Evolutionary conservation across 2,888 invertebrate genomes (phyloP).

Genomic region (Athalia circularis): DNA sequence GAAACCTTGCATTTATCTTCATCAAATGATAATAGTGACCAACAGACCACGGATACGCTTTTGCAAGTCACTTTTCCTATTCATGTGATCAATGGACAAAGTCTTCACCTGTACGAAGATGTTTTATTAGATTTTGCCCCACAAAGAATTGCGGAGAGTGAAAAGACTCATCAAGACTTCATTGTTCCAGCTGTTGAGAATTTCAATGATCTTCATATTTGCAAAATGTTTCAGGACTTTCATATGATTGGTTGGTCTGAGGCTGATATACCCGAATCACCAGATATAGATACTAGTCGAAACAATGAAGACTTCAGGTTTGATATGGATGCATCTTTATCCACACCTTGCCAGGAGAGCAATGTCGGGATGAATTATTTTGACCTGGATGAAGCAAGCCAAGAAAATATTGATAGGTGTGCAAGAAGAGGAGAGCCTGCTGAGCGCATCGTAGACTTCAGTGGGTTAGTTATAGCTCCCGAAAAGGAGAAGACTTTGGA

Average conservation of each 20-base stretch:
- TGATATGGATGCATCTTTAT: conserved; percentile 63
- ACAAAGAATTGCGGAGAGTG: not conserved
- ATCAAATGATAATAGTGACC: conserved; percentile 59
- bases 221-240: conserved; percentile 79
- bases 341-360: conserved; percentile 49
- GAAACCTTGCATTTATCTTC: conserved; percentile 55
- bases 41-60: conserved; percentile 63
- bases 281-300: not conserved
- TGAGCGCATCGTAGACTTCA: conserved; percentile 61
- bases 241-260: conserved; percentile 79
- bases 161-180: conserved; percentile 28
- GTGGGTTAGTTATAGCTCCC: conserved; percentile 51
- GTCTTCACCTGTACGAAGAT: conserved; percentile 58
- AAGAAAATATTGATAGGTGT: conserved; percentile 52
- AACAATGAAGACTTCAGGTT: conserved; percentile 52
- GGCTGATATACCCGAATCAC: conserved; percentile 70
- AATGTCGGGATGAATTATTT: conserved; percentile 49
- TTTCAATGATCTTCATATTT: conserved; percentile 75
- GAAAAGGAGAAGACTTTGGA: conserved; percentile 53
- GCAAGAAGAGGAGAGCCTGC: conserved; percentile 13
- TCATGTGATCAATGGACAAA: conserved; percentile 56
- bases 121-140: conserved; percentile 59
- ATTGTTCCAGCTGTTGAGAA: conserved; percentile 67
- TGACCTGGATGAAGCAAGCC: conserved; percentile 49
- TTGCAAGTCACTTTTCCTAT: conserved; percentile 61